Percentiles rank a stretch among this genome's conserved stretches.
Evolutionary conservation across 1,140 invertebrate genomes (phyloP).

Genomic region (Monochamus saltuarius): DNA sequence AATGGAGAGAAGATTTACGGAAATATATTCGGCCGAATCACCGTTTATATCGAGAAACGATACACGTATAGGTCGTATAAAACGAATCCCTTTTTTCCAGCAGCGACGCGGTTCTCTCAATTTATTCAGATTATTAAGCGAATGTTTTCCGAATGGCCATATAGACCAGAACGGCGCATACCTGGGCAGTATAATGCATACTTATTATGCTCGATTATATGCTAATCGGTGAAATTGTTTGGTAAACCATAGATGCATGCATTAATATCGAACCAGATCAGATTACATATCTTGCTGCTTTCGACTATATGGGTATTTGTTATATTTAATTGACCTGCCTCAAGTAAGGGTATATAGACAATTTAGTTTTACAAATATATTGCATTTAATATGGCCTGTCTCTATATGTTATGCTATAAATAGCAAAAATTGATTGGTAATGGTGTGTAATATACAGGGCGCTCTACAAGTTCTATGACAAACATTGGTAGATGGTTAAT

Average conservation of each 20-base stretch:
- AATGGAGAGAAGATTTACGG: constrained; percentile 19
- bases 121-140: constrained; percentile 17
- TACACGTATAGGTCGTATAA: constrained; percentile 18
- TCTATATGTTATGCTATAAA: too few species aligned
- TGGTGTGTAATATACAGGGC: too few species aligned
- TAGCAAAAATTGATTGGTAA: too few species aligned
- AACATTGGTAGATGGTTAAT: too few species aligned
- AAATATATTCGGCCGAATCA: constrained; percentile 17
- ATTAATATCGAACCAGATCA: background rate
- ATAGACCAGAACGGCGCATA: constrained; percentile 11
- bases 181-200: constrained; percentile 9
- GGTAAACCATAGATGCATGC: background rate
- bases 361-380: too few species aligned
- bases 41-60: constrained; percentile 15
- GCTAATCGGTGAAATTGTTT: constrained; percentile 16
- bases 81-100: constrained; percentile 11
- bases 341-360: too few species aligned
- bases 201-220: constrained; percentile 17
- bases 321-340: too few species aligned
- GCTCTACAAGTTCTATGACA: too few species aligned
- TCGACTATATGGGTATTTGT: background rate
- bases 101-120: constrained; percentile 11
- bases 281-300: background rate
- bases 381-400: too few species aligned
- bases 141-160: constrained; percentile 15